Base-by-base conservation (phyloP, 2,113 vertebrate species). In the Xiphias gladius region DNA sequence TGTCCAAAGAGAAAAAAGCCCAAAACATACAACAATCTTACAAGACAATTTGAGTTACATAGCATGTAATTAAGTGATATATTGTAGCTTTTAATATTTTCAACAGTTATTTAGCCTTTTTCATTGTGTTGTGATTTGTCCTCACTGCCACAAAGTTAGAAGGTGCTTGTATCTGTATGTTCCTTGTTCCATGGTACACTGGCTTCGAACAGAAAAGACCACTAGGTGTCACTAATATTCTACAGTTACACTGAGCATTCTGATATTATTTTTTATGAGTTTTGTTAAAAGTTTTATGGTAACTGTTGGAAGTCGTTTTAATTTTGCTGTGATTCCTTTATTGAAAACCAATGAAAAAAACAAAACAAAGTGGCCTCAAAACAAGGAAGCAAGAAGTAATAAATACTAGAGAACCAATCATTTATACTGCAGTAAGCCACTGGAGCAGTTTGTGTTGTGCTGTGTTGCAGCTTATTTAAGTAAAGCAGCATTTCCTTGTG, bases 401-500 rank as follows among this genome's bases (percentile, higher is more conserved):
- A 35, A 65, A 55, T 16, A 63, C 16, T 16, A 35, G 35, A 3
- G 2, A 24, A 22, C 9, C 24, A 22, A 37, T 54, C 50, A 41
- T 16, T 69, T 70, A 41, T 39, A 24, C 28, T 26, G 17, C 19
- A 20, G 2, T 17, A 7, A 32, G 61, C 13, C 20, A 19, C 39
- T 5, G 12, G 28, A 19, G 16, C 22, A 11, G 68, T 43, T n/a
- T 37, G 39, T 12, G n/a, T 19, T 16, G 24, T 62, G 39, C 20
- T n/a, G 43, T 0, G 14, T 43, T 26, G 24, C 20, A 55, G 48
- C 61, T 61, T 80, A 35, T 85, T 76, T 62, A 82, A 89, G 86
- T 78, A 81, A 65, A 78, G 71, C 65, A 28, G 46, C 57, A 22
- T 83, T 95, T 96, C 94, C 94, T 95, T 2, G 93, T 94, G 13